Evolutionary conservation across 2,797 vertebrate genomes (phyloP), one percentile per base, ranked within the genome.

Genomic region (Phataginus tricuspis): DNA sequence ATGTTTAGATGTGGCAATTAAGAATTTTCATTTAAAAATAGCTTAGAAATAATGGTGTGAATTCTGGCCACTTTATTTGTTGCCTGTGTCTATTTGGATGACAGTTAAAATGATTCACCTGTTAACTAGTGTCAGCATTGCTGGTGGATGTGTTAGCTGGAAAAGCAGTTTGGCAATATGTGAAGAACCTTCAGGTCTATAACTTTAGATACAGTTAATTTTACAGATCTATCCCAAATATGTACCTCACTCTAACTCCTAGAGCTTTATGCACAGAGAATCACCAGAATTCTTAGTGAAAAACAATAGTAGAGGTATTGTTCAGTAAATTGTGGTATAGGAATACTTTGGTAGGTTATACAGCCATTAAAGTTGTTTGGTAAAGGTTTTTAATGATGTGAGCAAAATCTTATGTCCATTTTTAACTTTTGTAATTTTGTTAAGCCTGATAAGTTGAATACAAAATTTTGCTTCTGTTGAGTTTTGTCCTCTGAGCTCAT

Each of bases 371-470:
- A 86, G 61, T 77, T 78, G 25, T 96, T 94, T 80, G 34, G 29
- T 71, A 79, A 87, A 14, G 25, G 11, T 51, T 84, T 97, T 94
- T 88, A 82, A 37, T 96, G 85, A 79, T 71, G 64, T 16, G 31
- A 90, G 39, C 80, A 77, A 86, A 92, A 37, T 86, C 21, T 93
- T 92, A 14, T 14, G 49, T 31, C n/a, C 1, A 1, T 85, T 83
- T 39, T 91, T 90, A 88, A 75, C 29, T 85, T 90, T 9, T 31
- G 42, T 94, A 82, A 93, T 97, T 96, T 71, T 86, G 29, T 84
- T 86, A 80, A 88, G 9, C n/a, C 25, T 71, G 59, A 16, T 74
- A 7, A 84, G 6, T 79, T 94, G 39, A 82, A 80, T 82, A 55
- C 85, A 80, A 95, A 79, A 51, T 90, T 92, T 92, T 94, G 45